Base-by-base conservation (phyloP, 2,888 invertebrate genomes). In the Mythimna vitellina region DNA sequence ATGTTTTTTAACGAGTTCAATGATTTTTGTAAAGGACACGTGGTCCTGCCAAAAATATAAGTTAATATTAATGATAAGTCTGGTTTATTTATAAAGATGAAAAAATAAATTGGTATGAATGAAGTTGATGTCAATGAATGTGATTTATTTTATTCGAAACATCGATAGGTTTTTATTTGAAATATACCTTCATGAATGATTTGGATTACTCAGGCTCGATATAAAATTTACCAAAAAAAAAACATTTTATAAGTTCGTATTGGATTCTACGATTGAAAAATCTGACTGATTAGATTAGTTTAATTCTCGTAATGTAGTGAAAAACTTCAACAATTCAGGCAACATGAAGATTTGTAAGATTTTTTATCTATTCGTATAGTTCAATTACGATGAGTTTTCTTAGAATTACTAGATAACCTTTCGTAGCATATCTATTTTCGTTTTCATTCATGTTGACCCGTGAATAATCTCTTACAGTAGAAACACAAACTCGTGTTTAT, bases 1-100 rank as follows among this genome's bases (percentile, higher is more conserved):
- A 65, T 56, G 3, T 54, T 77, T 77, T 61, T 58, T 67, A 82
- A 67, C 32, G 61, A 78, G 53, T 35, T n/a, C 51, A 65, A 20
- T 58, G 29, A 25, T 57, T 42, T 66, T 12, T 25, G 49, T 20
- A 22, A 6, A 58, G 32, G 42, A 22, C 42, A 42, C 17, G 25
- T 10, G 1, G 14, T 65, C 4, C 8, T 58, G 20, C 6, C 14
- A 25, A 65, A 67, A 61, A 38, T 20, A 35, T 12, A 20, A 60
- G 4, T 25, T 9, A 57, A 57, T 25, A 42, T 54, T 51, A 17
- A 56, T 60, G 14, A 20, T 22, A n/a, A 65, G 5, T 22, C 22
- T 7, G 8, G 14, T 60, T 29, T 63, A 51, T 66, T 56, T 38
- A 8, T 29, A 29, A 22, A 66, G 2, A 54, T 51, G 49, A 22